Percentiles rank a stretch among this genome's conserved stretches.
phyloP scores from a whole-genome alignment of 1,140 invertebrate species.

The Brachionus koreanus region DNA sequence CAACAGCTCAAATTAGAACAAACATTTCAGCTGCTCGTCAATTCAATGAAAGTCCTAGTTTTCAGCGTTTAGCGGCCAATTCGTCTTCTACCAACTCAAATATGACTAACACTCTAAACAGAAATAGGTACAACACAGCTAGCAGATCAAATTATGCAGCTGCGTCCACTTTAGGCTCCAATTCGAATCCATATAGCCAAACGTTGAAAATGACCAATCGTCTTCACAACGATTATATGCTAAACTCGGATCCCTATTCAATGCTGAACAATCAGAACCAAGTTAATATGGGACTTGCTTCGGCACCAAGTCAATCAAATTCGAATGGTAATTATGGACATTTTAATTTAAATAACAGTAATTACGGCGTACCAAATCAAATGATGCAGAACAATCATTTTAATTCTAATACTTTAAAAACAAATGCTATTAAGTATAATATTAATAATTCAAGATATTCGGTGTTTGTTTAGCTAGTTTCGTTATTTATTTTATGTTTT shows the following conservation, averaged over 20 bases:
- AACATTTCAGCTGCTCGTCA: conserved; percentile 42
- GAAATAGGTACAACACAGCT: conserved; percentile 14
- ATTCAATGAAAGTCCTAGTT: conserved; percentile 43
- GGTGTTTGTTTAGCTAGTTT: conserved; percentile 29
- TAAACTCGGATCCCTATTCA: conserved; percentile 22
- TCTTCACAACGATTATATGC: conserved; percentile 38
- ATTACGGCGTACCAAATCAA: background rate
- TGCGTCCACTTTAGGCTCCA: background rate
- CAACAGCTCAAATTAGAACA: conserved; percentile 1
- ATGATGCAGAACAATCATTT: background rate
- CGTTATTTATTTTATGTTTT: background rate
- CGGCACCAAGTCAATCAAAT: background rate
- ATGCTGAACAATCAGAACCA: background rate
- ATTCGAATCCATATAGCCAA: conserved; percentile 14
- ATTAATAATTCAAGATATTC: background rate
- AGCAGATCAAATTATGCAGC: conserved; percentile 11
- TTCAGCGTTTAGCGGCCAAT: conserved; percentile 25
- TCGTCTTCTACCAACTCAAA: conserved; percentile 23
- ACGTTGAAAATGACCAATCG: conserved; percentile 33
- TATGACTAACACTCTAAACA: background rate
- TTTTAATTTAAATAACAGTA: conserved; percentile 23
- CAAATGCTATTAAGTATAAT: conserved; percentile 37
- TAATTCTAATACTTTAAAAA: conserved; percentile 36
- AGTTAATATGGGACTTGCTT: background rate
- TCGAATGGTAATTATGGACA: conserved; percentile 39